Base-by-base conservation (phyloP, 2,113 vertebrate genomes). In the Gnathonemus echidnorhynchus region DNA sequence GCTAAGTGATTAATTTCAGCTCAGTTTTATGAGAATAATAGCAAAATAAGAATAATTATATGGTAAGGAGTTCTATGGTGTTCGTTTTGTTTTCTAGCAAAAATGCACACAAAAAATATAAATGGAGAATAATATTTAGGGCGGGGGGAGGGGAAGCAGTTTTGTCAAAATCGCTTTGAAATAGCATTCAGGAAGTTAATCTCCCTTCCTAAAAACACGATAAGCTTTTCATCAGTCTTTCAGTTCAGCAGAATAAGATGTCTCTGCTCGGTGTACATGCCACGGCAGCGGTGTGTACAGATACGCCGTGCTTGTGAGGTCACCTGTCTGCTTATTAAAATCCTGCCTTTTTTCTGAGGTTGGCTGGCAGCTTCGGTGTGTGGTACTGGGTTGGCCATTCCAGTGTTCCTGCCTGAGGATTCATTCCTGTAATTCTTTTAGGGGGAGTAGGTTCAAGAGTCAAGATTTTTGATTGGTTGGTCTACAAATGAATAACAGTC, bases 131-230 rank as follows among this genome's bases (percentile, higher is more conserved):
- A 31, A 86, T 84, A 84, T 50, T 84, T n/a, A 62, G 50, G 21
- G 15, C 1, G 8, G 15, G 42, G 53, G 50, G n/a, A 6, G 53
- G 45, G 53, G 49, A 85, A 48, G n/a, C 49, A 21, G 50, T 56
- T 87, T 87, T 35, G 53, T 58, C n/a, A 62, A 85, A 89, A 86
- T 89, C 11, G 11, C 89, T 83, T 35, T 83, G 74, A 58, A 89
- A 89, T 88, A 45, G 56, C 87, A 27, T 88, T 66, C 53, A 66
- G 53, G 11, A 62, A 89, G 89, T 62, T 89, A 85, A 89, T 85
- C 89, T 86, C 7, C 42, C 21, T 21, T 56, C 77, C 35, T 87
- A 56, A 48, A 52, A 88, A 49, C 62, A 31, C 17, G 80, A 62
- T 49, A 88, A 88, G 56, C 87, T 39, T 62, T 88, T 88, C 52